Base-by-base conservation (phyloP, 2,113 vertebrate genomes). In the Leiothrix lutea region DNA sequence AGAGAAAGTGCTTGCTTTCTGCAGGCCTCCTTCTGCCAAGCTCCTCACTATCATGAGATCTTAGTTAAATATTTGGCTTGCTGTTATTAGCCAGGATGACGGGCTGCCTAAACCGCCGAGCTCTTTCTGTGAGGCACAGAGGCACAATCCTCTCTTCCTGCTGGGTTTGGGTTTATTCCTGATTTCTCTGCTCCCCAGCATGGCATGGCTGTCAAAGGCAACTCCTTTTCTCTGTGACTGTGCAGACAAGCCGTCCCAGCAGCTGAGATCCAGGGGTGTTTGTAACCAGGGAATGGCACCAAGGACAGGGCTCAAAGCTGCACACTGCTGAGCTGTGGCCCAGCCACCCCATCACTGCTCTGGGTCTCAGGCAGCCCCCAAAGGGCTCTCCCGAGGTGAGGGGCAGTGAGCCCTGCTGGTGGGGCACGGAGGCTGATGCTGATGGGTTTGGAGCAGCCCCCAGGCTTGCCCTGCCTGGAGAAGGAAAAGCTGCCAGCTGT, bases 61-160 rank as follows among this genome's bases (percentile, higher is more conserved):
- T 96, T 90, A 82, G 90, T 80, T 73, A 93, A 96, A 88, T 96
- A 92, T 94, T 86, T 90, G 87, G 73, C 84, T 77, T 87, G 89
- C 31, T 1, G 2, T 70, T 84, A 94, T 92, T 87, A 96, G 65
- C 53, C 66, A 42, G 78, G 80, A 69, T 72, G 89, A 75, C 3
- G 0, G 48, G 16, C 61, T 92, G 84, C 65, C 88, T 89, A 10
- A 81, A 71, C 61, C 0, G 0, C 62, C 8, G 1, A 60, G 66
- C 47, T 84, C 54, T 47, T 54, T 51, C 60, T 6, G 2, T 4
- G 62, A 90, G 64, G 45, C n/a, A 10, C 71, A 23, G 71, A 67
- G 44, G 31, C 3, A 0, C 62, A 72, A 6, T 73, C 35, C 40
- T 64, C 31, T 86, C 54, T 70, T 88, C 45, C 36, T 8, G 1